A percentile compares a stretch with the other conserved stretches of the same genome.
These are phyloP conservation scores for Columba janthina DNA, from an alignment of 2,113 vertebrate genomes.

Conservation along the genomic window DNA sequence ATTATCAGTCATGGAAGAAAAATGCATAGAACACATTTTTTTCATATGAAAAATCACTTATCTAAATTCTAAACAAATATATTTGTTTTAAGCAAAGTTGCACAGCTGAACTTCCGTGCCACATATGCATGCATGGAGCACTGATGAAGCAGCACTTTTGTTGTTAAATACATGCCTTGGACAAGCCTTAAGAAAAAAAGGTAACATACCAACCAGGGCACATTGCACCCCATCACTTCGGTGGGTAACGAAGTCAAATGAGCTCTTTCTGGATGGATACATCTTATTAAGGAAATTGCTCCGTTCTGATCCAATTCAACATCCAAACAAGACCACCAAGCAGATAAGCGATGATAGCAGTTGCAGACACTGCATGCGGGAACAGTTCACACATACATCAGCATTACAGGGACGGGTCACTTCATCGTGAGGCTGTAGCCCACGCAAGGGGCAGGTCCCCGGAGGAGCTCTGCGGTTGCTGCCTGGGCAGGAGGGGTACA, in stretches of 20 bases:
- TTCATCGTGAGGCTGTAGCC: rapidly evolving
- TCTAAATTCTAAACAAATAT: neutral
- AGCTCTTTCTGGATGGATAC: neutral
- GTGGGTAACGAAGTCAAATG: neutral
- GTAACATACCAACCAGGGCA: neutral
- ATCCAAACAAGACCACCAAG: neutral
- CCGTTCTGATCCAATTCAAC: neutral
- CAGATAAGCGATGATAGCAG: rapidly evolving
- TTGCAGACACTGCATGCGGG: rapidly evolving
- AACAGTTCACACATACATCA: rapidly evolving
- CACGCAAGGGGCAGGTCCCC: neutral
- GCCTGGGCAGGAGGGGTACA: neutral
- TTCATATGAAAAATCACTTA: neutral
- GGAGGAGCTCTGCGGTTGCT: too few species aligned
- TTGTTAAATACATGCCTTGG: neutral
- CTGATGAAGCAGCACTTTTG: neutral
- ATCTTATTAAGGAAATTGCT: neutral
- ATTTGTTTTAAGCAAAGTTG: neutral
- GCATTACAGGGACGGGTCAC: neutral
- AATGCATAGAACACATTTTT: neutral
- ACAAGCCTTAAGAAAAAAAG: constrained; percentile 18
- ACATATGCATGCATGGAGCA: neutral
- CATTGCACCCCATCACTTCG: rapidly evolving
- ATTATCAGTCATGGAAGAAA: neutral
- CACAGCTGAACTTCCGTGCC: neutral